phyloP scores from a whole-genome alignment of 2,888 invertebrate species.

The Coleophora flavipennella region DNA sequence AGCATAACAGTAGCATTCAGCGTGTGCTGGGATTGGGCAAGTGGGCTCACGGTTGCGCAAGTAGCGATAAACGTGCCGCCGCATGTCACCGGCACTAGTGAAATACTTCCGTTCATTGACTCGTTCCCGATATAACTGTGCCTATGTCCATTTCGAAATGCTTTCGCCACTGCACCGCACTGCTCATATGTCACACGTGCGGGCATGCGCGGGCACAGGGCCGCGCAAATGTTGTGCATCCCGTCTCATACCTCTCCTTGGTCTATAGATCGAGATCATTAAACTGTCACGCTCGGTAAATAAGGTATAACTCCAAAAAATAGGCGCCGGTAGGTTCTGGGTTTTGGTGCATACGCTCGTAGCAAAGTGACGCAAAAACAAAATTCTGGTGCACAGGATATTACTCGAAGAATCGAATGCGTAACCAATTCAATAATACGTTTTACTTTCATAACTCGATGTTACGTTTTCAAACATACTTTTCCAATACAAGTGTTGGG shows the following conservation, averaged over 20 bases:
- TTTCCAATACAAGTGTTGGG: conserved; percentile 63
- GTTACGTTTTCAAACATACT: conserved; percentile 57
- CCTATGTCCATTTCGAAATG: conserved; percentile 49
- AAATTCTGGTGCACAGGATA: conserved; percentile 50
- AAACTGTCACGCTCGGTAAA: conserved; percentile 30
- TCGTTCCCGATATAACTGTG: conserved; percentile 64
- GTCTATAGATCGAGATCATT: conserved; percentile 45
- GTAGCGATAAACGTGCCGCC: conserved; percentile 54
- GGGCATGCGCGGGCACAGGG: conserved; percentile 30
- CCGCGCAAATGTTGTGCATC: conserved; percentile 20
- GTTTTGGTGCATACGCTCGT: conserved; percentile 5
- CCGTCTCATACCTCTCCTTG: conserved; percentile 27
- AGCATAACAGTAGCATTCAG: conserved; percentile 30
- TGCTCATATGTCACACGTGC: conserved; percentile 34
- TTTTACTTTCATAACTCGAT: conserved; percentile 66
- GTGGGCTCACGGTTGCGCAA: conserved; percentile 55
- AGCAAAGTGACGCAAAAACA: conserved; percentile 29
- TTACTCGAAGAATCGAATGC: conserved; percentile 41
- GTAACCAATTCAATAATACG: conserved; percentile 42
- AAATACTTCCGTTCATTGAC: conserved; percentile 73
- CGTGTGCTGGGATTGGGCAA: conserved; percentile 51
- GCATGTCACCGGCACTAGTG: conserved; percentile 61
- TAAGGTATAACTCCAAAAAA: conserved; percentile 18
- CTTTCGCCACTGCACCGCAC: conserved; percentile 31
- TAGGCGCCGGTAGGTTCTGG: conserved; percentile 20